These are phyloP conservation scores for Clangula hyemalis DNA, from an alignment of 2,797 vertebrate species.

Conservation along the genomic window DNA sequence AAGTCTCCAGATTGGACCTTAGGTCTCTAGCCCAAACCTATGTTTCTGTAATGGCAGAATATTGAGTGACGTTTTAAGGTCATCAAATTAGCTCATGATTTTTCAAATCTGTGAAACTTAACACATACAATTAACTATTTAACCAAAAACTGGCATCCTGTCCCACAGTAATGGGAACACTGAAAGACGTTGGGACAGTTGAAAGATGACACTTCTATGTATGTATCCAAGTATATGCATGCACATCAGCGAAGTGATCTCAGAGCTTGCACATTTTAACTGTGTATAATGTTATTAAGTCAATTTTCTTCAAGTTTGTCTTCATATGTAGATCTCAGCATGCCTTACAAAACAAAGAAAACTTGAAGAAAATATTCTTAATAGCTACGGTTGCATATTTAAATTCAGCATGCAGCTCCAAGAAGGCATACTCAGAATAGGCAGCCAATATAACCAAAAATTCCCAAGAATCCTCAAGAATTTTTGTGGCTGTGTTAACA, in stretches of 20 bases:
- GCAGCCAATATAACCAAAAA: background rate
- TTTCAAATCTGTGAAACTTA: background rate
- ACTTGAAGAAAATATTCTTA: background rate
- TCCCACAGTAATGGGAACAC: background rate
- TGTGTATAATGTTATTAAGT: background rate
- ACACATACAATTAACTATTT: accelerated
- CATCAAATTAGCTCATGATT: background rate
- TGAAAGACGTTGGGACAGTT: background rate
- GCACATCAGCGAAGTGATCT: background rate
- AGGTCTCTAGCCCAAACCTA: background rate
- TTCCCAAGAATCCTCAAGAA: background rate
- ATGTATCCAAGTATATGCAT: background rate
- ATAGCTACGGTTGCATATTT: background rate
- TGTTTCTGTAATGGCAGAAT: background rate
- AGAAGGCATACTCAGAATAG: background rate
- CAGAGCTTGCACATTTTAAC: background rate
- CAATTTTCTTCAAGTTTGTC: background rate
- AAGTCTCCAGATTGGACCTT: background rate
- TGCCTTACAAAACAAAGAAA: background rate
- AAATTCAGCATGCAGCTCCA: background rate
- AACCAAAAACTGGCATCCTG: background rate
- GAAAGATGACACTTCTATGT: background rate
- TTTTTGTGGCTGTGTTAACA: slow-evolving; percentile 1
- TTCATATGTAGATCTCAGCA: background rate
- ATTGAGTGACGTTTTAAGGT: background rate